Evolutionary conservation across 2,113 vertebrate genomes (phyloP), one percentile per base, ranked within the genome.

Genomic region (Xiphophorus maculatus): DNA sequence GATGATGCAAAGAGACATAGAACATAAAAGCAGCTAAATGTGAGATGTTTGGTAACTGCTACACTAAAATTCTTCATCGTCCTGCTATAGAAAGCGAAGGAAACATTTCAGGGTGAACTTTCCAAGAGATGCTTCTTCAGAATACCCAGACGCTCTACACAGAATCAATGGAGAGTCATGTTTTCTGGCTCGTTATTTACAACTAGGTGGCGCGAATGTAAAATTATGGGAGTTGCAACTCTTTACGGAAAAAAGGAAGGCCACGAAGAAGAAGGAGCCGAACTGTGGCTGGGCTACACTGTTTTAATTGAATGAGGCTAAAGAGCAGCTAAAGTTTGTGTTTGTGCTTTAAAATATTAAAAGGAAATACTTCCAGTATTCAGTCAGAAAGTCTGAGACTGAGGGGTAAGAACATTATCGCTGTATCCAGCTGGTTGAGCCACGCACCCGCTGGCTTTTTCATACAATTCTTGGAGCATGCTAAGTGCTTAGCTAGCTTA

Each of bases 251-350:
- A 22, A 9, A 17, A 58, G 22, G 51, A n/a, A 54, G 51, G 25
- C 9, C 22, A 22, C 51, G 63, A 67, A 73, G 71, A 30, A 61
- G 65, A 13, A 69, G 61, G 61, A 44, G 37, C 42, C 44, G 44
- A 63, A 29, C 28, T 25, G 66, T 74, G 68, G 72, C 48, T 61
- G 37, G 27, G 64, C 65, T 35, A 80, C 62, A 80, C 67, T 60
- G 71, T 32, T 58, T 80, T 80, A 63, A 80, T 80, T 80, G 61
- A 80, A 80, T 80, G 78, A 80, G 66, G 51, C 37, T 44, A 11
- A 35, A 37, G 13, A 63, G 14, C 30, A 60, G 22, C 33, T 33
- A 65, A 63, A 51, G 13, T 65, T 63, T 37, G 32, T 69, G 22
- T 33, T 28, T 51, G 14, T 51, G 28, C 65, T 44, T n/a, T 14